These are phyloP conservation scores for Xiphorhynchus erythropygius DNA, from an alignment of 2,797 vertebrate genomes.

Conservation along the genomic window DNA sequence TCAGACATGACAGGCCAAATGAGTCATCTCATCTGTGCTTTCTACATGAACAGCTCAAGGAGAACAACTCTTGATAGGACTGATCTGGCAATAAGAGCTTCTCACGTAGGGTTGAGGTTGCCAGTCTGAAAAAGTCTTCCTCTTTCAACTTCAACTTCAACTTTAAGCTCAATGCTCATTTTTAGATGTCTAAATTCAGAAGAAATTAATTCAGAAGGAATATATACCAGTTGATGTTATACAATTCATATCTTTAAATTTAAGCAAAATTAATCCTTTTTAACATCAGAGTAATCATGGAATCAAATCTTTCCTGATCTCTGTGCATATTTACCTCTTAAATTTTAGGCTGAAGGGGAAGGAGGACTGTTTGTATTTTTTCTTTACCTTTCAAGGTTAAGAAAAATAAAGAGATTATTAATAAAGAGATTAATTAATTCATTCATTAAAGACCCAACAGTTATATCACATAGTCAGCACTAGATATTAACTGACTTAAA, in stretches of 20 bases:
- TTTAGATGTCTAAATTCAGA: neutral
- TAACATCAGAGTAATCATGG: neutral
- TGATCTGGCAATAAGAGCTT: neutral
- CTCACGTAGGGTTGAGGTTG: accelerated
- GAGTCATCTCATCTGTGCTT: neutral
- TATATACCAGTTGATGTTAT: neutral
- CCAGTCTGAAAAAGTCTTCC: neutral
- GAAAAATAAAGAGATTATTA: neutral
- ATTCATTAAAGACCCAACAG: neutral
- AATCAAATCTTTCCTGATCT: neutral
- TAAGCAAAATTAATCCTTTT: neutral
- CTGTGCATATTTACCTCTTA: neutral
- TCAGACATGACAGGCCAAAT: neutral
- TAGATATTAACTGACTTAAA: neutral
- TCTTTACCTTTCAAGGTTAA: neutral
- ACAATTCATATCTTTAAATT: neutral
- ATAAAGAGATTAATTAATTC: accelerated
- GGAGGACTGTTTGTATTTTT: neutral
- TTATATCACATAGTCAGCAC: neutral
- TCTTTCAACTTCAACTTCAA: too few relatives aligned
- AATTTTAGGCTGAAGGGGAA: neutral
- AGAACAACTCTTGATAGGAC: neutral
- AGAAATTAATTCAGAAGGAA: neutral
- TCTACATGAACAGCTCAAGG: neutral
- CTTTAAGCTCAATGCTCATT: neutral